Evolutionary conservation across 2,797 vertebrate genomes (phyloP).

Genomic region (Platalea minor): DNA sequence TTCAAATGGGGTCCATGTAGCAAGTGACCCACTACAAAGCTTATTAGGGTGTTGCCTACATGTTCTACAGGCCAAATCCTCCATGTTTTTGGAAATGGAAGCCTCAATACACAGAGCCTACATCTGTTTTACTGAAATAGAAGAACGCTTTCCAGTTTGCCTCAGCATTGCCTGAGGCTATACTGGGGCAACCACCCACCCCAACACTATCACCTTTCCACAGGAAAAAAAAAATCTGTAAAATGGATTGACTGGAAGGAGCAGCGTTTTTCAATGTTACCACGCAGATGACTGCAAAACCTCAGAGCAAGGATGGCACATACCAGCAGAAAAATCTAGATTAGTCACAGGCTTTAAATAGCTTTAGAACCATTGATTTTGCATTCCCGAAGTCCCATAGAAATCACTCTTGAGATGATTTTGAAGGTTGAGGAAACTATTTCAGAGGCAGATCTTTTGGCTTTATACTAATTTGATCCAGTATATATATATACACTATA

Average conservation of each 20-base stretch:
- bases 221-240: not conserved
- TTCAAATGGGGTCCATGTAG: not conserved
- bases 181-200: rapidly evolving
- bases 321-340: not conserved
- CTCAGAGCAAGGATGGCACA: not conserved
- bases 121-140: not conserved
- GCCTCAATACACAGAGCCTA: not conserved
- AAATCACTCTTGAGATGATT: not conserved
- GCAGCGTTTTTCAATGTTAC: not conserved
- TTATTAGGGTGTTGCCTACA: not conserved
- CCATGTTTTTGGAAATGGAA: not conserved
- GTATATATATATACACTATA: no score
- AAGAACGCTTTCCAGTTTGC: not conserved
- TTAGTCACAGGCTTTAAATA: not conserved
- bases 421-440: not conserved
- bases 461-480: not conserved
- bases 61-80: not conserved
- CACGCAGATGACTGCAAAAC: not conserved
- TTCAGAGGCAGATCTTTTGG: not conserved
- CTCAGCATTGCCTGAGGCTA: not conserved
- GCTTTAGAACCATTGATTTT: not conserved
- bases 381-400: not conserved
- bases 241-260: not conserved
- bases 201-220: not conserved
- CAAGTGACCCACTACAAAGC: not conserved